A percentile compares a stretch with the other conserved stretches of the same genome.
These are phyloP conservation scores for Naja naja DNA, from an alignment of 2,113 vertebrate genomes.

Conservation along the genomic window DNA sequence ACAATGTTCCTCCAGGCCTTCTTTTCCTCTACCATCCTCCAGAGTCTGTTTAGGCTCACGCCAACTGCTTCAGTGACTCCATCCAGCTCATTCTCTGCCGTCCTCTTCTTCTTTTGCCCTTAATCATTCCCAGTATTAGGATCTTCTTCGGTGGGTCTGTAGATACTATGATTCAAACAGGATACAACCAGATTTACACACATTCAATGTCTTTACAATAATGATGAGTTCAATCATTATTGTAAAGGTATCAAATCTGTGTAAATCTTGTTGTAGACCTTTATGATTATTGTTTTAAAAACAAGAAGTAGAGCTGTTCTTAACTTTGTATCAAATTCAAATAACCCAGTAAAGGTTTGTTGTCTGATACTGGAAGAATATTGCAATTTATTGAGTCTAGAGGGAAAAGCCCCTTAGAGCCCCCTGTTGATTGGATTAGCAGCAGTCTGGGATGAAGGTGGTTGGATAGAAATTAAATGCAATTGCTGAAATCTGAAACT, in stretches of 20 bases:
- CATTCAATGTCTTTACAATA: background rate
- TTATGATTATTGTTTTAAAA: background rate
- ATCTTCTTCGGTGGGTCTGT: background rate
- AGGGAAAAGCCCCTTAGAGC: background rate
- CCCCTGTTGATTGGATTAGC: background rate
- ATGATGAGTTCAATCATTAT: background rate
- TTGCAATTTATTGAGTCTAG: background rate
- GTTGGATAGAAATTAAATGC: background rate
- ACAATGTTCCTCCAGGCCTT: too few species aligned
- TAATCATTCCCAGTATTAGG: too few species aligned
- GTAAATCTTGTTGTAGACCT: background rate
- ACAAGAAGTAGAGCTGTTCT: background rate
- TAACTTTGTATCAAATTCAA: background rate
- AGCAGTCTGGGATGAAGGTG: background rate
- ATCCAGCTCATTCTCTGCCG: too few species aligned
- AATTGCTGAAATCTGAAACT: background rate
- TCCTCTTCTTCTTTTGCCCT: too few species aligned
- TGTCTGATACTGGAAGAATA: background rate
- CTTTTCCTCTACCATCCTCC: too few species aligned
- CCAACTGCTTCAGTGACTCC: too few species aligned
- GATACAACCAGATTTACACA: background rate
- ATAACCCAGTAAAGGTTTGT: background rate
- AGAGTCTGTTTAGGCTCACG: too few species aligned
- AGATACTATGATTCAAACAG: background rate
- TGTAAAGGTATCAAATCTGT: background rate